phyloP scores from a whole-genome alignment of 2,888 invertebrate genomes.

The Aphrophora alni region DNA sequence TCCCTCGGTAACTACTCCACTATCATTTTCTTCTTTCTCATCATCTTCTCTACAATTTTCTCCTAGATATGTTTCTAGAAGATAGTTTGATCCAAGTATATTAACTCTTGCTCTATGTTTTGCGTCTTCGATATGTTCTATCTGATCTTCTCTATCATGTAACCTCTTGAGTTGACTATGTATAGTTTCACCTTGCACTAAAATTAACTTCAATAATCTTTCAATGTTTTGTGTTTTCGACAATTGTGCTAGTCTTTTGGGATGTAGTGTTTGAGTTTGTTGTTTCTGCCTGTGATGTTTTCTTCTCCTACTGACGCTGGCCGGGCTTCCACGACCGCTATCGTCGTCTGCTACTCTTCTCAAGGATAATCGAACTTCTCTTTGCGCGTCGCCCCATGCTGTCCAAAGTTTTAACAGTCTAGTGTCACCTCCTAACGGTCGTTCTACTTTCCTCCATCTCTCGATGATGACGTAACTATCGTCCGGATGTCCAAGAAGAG shows the following conservation, averaged over 20 bases:
- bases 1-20: constrained; percentile 72
- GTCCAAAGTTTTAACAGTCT: constrained; percentile 79
- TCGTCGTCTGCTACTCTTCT: constrained; percentile 55
- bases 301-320: constrained; percentile 41
- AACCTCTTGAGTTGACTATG: constrained; percentile 61
- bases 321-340: constrained; percentile 54
- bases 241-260: constrained; percentile 56
- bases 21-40: constrained; percentile 72
- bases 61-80: constrained; percentile 74
- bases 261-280: constrained; percentile 57
- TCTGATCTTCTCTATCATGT: constrained; percentile 70
- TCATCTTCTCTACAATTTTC: constrained; percentile 54
- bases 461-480: constrained; percentile 75
- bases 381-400: constrained; percentile 77
- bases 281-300: constrained; percentile 54
- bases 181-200: constrained; percentile 67
- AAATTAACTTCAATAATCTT: constrained; percentile 63
- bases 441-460: constrained; percentile 79
- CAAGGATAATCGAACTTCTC: constrained; percentile 64
- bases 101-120: constrained; percentile 75
- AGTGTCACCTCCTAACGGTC: constrained; percentile 72
- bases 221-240: constrained; percentile 60
- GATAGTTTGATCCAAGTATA: constrained; percentile 79
- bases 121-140: constrained; percentile 78
- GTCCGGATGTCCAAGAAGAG: constrained; percentile 65